phyloP scores from a whole-genome alignment of 2,113 vertebrate species.

The Nicator chloris region DNA sequence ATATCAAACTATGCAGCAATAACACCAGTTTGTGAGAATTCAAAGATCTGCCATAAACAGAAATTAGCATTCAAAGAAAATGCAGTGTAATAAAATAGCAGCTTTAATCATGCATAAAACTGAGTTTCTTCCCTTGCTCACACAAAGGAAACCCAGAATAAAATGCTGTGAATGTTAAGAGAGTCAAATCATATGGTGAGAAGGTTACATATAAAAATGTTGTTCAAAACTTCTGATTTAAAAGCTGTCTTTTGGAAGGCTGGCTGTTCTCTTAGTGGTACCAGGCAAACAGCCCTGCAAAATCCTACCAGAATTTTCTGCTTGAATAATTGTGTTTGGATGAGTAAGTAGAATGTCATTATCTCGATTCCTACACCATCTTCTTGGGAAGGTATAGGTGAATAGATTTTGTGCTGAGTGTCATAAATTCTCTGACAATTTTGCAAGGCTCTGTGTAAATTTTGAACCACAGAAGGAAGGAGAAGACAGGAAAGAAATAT shows the following conservation, averaged over 20 bases:
- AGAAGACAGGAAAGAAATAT: neutral
- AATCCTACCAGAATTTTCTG: slow-evolving; percentile 10
- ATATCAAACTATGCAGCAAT: slow-evolving; percentile 1
- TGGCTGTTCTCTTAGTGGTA: neutral
- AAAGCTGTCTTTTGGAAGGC: neutral
- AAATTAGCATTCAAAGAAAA: slow-evolving; percentile 56
- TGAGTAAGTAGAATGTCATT: slow-evolving; percentile 14
- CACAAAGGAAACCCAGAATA: neutral
- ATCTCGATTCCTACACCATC: neutral
- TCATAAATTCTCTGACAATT: slow-evolving; percentile 47
- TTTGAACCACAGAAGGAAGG: neutral
- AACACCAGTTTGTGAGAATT: neutral
- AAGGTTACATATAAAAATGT: neutral
- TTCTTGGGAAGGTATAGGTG: neutral
- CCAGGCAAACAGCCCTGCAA: neutral
- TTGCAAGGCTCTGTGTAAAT: slow-evolving; percentile 42
- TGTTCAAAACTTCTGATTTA: slow-evolving; percentile 15
- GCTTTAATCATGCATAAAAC: slow-evolving; percentile 33
- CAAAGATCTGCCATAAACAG: slow-evolving; percentile 28
- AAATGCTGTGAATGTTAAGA: neutral
- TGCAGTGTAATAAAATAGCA: slow-evolving; percentile 16
- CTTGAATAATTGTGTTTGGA: slow-evolving; percentile 32
- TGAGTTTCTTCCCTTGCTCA: neutral
- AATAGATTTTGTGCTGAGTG: slow-evolving; percentile 40
- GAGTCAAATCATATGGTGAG: neutral